Evolutionary conservation across 2,888 invertebrate genomes (phyloP).

Genomic region (Polydrusus tereticollis): DNA sequence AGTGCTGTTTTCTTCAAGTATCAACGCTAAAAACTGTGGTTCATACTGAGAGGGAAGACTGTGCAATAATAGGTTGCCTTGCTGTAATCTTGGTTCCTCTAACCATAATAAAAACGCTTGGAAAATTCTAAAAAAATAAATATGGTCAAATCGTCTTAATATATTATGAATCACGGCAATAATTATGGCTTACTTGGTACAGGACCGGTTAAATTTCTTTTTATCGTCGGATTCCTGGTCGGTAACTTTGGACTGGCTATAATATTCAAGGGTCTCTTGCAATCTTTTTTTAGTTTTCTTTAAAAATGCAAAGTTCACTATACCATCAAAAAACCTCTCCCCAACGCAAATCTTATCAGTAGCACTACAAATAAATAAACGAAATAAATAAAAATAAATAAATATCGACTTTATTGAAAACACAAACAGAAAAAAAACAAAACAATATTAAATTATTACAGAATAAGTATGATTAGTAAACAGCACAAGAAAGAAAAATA

Average conservation of each 20-base stretch:
- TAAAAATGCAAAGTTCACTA: slow-evolving; percentile 75
- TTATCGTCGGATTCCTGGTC: slow-evolving; percentile 59
- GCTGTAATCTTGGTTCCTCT: slow-evolving; percentile 82
- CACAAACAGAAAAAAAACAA: too few relatives aligned
- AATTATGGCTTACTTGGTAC: slow-evolving; percentile 51
- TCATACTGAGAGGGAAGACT: slow-evolving; percentile 82
- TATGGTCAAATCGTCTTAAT: too few relatives aligned
- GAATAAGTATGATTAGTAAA: too few relatives aligned
- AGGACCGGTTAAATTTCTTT: slow-evolving; percentile 62
- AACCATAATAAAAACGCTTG: slow-evolving; percentile 80
- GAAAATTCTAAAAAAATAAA: slow-evolving; percentile 51
- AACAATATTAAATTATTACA: too few relatives aligned
- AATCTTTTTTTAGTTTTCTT: slow-evolving; percentile 79
- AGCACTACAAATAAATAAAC: slow-evolving; percentile 62
- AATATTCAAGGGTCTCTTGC: slow-evolving; percentile 74
- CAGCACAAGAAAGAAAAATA: not conserved
- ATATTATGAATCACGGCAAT: too few relatives aligned
- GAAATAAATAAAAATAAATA: not conserved
- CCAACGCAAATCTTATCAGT: slow-evolving; percentile 76
- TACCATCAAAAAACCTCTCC: slow-evolving; percentile 80
- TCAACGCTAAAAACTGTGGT: slow-evolving; percentile 72
- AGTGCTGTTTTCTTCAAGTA: slow-evolving; percentile 72
- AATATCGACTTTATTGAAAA: too few relatives aligned
- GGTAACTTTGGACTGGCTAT: slow-evolving; percentile 64
- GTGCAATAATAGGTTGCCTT: slow-evolving; percentile 74